Base-by-base conservation (phyloP, 2,797 vertebrate species). In the Glossophaga mutica region DNA sequence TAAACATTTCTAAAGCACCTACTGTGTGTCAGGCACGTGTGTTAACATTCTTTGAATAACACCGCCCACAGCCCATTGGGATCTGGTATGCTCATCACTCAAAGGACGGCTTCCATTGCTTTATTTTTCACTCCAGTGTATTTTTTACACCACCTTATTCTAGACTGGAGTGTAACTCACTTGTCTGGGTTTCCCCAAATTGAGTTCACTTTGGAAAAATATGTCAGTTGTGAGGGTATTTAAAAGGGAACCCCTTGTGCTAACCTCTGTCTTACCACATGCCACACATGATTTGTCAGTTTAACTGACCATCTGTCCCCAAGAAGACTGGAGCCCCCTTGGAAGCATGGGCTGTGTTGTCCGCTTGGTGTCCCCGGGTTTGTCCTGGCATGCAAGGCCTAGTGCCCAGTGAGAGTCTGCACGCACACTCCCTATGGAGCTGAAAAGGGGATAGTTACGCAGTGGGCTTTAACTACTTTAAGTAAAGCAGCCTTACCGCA, bases 21-120 rank as follows among this genome's bases (percentile, higher is more conserved):
- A 29, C 71, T 55, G 9, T 22, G 19, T 6, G 0, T 9, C 1
- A 4, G 39, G 7, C 9, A 1, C 0, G 1, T 11, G 19, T 2
- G 0, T 24, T 78, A 68, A 21, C 21, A 19, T 19, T 52, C 42
- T 62, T 44, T 24, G 3, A 0, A 39, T 3, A 34, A 26, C 24
- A 24, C 2, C 5, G 37, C 18, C 34, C 4, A 34, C 0, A 14
- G 11, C 21, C 39, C 5, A 0, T 0, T 50, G 62, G 21, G 62
- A 1, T 29, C 15, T 1, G 7, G 6, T 42, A 4, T 26, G 22
- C 59, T 29, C 32, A 71, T 26, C 11, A 37, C 24, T 21, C 26
- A 42, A 16, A 34, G 37, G 39, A 65, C 1, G 3, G 1, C 44
- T 68, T 46, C 22, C 26, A 12, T 10, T 1, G 14, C 42, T 74